These are phyloP conservation scores for Antheraea pernyi DNA, from an alignment of 1,140 invertebrate species.

Conservation along the genomic window DNA sequence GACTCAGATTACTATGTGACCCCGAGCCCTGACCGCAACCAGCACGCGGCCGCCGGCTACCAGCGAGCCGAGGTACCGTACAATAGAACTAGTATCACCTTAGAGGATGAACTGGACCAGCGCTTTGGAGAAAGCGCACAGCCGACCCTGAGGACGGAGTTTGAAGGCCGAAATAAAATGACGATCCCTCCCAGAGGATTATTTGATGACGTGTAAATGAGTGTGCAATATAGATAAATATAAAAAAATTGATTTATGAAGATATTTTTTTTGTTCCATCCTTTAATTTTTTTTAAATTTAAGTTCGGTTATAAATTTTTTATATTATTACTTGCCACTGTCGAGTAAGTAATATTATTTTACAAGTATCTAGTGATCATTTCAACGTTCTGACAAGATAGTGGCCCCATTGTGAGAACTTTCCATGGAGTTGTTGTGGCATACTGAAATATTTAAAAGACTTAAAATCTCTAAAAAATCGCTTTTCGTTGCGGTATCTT, in stretches of 20 bases:
- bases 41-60: conserved; percentile 53
- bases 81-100: conserved; percentile 49
- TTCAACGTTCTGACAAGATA: no score
- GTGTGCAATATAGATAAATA: conserved; percentile 24
- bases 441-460: no score
- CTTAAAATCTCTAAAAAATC: no score
- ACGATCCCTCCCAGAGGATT: conserved; percentile 87
- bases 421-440: no score
- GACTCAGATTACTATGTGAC: conserved; percentile 78
- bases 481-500: no score
- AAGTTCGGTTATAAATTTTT: no score
- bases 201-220: conserved; percentile 85
- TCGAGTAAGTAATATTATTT: no score
- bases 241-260: conserved; percentile 11
- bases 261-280: conserved; percentile 18
- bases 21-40: conserved; percentile 54
- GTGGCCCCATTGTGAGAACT: no score
- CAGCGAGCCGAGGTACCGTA: conserved; percentile 61
- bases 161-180: conserved; percentile 75
- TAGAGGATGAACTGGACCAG: conserved; percentile 81
- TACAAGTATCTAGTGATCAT: no score
- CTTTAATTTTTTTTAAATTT: no score
- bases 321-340: no score
- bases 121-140: conserved; percentile 81
- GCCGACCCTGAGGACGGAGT: conserved; percentile 58